Evolutionary conservation across 2,888 invertebrate genomes (phyloP).

Genomic region (Chydorus sphaericus): DNA sequence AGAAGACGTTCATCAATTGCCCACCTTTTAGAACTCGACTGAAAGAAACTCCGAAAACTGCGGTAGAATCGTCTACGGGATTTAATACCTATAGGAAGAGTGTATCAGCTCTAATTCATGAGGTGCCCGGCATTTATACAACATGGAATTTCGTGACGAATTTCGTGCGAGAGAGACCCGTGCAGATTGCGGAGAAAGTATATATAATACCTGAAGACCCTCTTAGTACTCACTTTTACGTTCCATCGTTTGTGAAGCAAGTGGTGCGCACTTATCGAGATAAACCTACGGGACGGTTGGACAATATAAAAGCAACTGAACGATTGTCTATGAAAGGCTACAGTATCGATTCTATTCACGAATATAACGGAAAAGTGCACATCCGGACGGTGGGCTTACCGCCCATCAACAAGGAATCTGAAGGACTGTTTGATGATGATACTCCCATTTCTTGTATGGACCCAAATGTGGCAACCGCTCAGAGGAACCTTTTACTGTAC

Average conservation of each 20-base stretch:
- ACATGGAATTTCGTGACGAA: too few relatives aligned
- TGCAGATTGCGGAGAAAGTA: too few relatives aligned
- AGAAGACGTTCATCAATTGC: neutral
- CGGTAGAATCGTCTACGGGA: too few relatives aligned
- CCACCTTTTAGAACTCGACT: neutral
- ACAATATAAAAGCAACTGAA: neutral
- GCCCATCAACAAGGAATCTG: neutral
- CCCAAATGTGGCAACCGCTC: too few relatives aligned
- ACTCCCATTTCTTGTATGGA: too few relatives aligned
- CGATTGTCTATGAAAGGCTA: neutral
- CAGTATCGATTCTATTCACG: conserved; percentile 5
- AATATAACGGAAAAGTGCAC: conserved; percentile 2
- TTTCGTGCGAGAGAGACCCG: too few relatives aligned
- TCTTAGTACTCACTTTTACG: neutral
- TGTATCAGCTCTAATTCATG: neutral
- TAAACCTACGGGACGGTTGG: neutral
- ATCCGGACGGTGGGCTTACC: neutral
- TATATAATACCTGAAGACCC: neutral
- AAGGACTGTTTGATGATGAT: neutral
- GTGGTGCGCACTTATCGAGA: neutral
- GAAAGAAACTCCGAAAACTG: neutral
- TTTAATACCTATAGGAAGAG: neutral
- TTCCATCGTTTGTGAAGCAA: neutral
- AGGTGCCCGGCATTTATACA: neutral
- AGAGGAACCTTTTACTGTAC: too few relatives aligned